These are phyloP conservation scores for Acipenser transmontanus DNA, from an alignment of 2,797 vertebrate species.

Conservation along the genomic window DNA sequence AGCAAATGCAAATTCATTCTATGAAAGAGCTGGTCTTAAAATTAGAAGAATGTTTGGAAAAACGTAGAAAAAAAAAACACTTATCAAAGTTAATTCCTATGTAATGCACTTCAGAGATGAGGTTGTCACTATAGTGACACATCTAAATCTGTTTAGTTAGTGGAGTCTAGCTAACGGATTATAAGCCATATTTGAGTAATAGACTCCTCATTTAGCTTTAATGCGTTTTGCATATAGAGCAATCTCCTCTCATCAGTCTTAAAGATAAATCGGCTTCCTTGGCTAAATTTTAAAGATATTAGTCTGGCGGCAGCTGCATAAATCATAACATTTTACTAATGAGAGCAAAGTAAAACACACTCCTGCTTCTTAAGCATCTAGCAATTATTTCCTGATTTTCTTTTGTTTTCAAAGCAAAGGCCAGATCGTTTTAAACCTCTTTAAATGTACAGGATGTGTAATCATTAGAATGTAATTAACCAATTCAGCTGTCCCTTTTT, in stretches of 20 bases:
- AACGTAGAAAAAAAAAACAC: conserved; percentile 3
- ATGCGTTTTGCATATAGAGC: conserved; percentile 95
- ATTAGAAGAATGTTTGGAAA: conserved; percentile 26
- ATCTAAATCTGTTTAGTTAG: conserved; percentile 82
- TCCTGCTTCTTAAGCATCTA: conserved; percentile 45
- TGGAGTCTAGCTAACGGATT: conserved; percentile 85
- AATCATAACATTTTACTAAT: conserved; percentile 83
- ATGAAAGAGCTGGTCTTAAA: conserved; percentile 38
- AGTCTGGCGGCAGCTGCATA: conserved; percentile 81
- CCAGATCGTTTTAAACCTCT: conserved; percentile 1
- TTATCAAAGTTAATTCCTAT: conserved; percentile 30
- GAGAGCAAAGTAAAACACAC: conserved; percentile 72
- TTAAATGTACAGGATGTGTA: background rate
- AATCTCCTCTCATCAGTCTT: conserved; percentile 91
- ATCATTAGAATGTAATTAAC: background rate
- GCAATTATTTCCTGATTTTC: conserved; percentile 41
- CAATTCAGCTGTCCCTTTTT: background rate
- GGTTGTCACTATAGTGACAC: conserved; percentile 48
- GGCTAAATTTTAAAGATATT: conserved; percentile 87
- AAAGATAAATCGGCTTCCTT: conserved; percentile 86
- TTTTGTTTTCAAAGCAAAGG: conserved; percentile 19
- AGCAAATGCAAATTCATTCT: conserved; percentile 54
- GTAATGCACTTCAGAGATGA: conserved; percentile 59
- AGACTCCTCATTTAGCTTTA: conserved; percentile 96
- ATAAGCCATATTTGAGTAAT: conserved; percentile 87